Conservation (phyloP, 2,888 invertebrate species). For the Hypena proboscidalis region DNA sequence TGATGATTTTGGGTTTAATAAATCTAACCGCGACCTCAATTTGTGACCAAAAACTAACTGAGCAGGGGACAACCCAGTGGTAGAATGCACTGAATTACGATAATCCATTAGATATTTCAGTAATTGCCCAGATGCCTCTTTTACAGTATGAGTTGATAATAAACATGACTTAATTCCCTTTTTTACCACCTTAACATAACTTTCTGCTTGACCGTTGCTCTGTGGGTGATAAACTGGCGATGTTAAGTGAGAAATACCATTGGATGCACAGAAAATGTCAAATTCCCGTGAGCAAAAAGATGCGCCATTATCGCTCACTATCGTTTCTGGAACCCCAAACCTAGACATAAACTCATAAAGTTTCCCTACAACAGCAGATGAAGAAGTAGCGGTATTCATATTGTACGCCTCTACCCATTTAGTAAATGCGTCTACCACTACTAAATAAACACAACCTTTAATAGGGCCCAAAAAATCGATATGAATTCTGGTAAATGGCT, state of each 20-base stretch:
- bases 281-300: conserved; percentile 22
- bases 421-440: conserved; percentile 6
- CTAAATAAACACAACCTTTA: conserved; percentile 1
- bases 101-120: no score
- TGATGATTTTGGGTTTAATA: background rate
- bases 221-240: conserved; percentile 20
- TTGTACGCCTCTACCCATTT: conserved; percentile 8
- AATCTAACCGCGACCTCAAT: conserved; percentile 21
- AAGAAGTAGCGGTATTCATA: conserved; percentile 1
- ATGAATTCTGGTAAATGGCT: background rate
- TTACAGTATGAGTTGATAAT: background rate
- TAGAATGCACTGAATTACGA: no score
- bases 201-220: no score
- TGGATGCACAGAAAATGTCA: conserved; percentile 19
- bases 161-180: conserved; percentile 14
- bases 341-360: no score
- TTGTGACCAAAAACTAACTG: conserved; percentile 24
- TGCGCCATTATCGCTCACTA: conserved; percentile 34
- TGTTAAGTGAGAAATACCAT: conserved; percentile 22
- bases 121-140: background rate
- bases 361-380: background rate
- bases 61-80: conserved; percentile 30
- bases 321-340: conserved; percentile 13
- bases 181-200: conserved; percentile 27
- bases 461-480: conserved; percentile 7